Evolutionary conservation across 2,888 invertebrate genomes (phyloP).

Genomic region (Dynastes hyllus): DNA sequence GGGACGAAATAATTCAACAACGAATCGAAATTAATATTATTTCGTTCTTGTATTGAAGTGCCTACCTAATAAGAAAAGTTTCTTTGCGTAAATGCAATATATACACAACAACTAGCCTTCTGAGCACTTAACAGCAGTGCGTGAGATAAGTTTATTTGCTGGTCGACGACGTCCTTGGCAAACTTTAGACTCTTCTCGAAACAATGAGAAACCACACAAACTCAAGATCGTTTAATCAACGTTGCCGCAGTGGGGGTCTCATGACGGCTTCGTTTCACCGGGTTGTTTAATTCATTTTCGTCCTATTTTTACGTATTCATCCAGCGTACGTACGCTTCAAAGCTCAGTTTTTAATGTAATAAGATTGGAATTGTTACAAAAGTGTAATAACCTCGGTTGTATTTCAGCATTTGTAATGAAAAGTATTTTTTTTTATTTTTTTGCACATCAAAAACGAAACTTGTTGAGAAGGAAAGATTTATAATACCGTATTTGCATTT

Average conservation of each 20-base stretch:
- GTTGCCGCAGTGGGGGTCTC: not conserved
- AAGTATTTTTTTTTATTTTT: not conserved
- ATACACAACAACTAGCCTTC: constrained; percentile 2
- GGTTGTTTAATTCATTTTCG: constrained; percentile 14
- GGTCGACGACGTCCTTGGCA: not conserved
- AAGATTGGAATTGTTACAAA: not conserved
- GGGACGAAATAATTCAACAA: too few species aligned
- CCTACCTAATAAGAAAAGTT: constrained; percentile 8
- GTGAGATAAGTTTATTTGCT: not conserved
- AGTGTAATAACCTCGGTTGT: not conserved
- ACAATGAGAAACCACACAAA: constrained; percentile 22
- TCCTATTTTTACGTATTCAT: not conserved
- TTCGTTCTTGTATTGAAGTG: not conserved
- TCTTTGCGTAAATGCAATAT: constrained; percentile 4
- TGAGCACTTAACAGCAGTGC: not conserved
- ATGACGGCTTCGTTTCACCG: not conserved
- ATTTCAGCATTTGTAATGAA: not conserved
- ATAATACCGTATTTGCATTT: constrained; percentile 4
- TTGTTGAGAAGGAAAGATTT: not conserved
- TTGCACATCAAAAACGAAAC: not conserved
- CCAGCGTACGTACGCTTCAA: not conserved
- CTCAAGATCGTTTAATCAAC: constrained; percentile 33
- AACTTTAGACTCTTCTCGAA: not conserved
- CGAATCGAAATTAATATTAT: too few species aligned
- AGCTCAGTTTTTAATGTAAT: constrained; percentile 6